Base-by-base conservation (phyloP, 2,797 vertebrate species). In the Capromys pilorides region DNA sequence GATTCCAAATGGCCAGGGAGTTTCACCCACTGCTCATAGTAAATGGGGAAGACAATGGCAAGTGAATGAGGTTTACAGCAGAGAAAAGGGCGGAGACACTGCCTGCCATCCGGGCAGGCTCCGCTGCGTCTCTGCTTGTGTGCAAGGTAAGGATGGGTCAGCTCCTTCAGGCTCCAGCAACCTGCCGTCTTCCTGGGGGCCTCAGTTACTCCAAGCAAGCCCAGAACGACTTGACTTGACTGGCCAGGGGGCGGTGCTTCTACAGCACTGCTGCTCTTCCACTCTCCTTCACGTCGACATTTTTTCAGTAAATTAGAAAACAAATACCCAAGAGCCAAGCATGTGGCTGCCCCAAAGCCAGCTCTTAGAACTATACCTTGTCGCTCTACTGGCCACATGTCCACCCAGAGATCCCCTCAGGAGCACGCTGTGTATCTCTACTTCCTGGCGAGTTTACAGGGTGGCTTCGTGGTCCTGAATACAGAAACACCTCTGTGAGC, bases 241-340 rank as follows among this genome's bases (percentile, higher is more conserved):
- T 45, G 54, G 80, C 45, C 45, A 57, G 69, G 19, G 49, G 64
- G 83, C 77, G 31, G 19, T n/a, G 36, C 19, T 45, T 85, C 77
- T 59, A 39, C 0, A 0, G 66, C 57, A 7, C 10, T 13, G 39
- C 81, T n/a, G 13, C 67, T 85, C 83, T 57, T 24, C 26, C 31
- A 18, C 33, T 71, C n/a, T 79, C 78, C 39, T 91, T 93, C 77
- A 26, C 77, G 79, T 86, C 89, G 39, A 73, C 9, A 66, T 9
- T 28, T 86, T 90, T n/a, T 62, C 90, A 59, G 80, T 54, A 84
- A 69, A 84, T 67, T 82, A 78, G 66, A 86, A 90, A 82, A 95
- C 33, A 95, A 54, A 59, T 85, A 69, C 16, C 62, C 49, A 83
- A 88, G 86, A 88, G 81, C 82, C 66, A 22, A 22, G 62, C 71